Percentiles rank a stretch among this genome's conserved stretches.
Conservation (phyloP, 2,113 vertebrate genomes). For the Pterocles orientalis region DNA sequence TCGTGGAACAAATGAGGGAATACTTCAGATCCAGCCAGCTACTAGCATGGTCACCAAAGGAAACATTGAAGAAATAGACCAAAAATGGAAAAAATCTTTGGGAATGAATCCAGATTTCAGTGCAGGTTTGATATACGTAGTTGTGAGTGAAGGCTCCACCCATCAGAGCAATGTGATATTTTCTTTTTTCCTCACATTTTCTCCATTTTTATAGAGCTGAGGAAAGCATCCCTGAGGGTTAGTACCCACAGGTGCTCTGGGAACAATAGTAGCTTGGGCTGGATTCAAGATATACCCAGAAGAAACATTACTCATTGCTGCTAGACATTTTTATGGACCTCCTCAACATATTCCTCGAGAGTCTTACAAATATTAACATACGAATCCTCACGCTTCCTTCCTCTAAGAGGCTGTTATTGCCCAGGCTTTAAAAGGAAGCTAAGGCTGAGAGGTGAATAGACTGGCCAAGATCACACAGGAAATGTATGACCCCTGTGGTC, state of each 20-base stretch:
- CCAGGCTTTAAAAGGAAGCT: conserved; percentile 23
- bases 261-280: conserved; percentile 1
- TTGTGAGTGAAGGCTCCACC: not conserved
- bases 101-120: not conserved
- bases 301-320: not conserved
- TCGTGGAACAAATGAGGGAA: not conserved
- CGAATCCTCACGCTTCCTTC: conserved; percentile 5
- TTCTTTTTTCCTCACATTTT: not conserved
- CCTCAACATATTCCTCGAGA: not conserved
- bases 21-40: not conserved
- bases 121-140: not conserved
- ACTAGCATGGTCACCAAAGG: not conserved
- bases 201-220: not conserved
- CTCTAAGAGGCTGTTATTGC: conserved; percentile 32
- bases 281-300: not conserved
- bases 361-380: conserved; percentile 18
- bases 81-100: conserved; percentile 1
- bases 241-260: conserved; percentile 12
- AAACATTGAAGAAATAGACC: not conserved
- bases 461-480: not conserved
- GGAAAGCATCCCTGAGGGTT: not conserved
- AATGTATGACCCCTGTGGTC: conserved; percentile 23
- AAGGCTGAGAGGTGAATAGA: not conserved
- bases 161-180: not conserved
- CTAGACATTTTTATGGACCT: conserved; percentile 34